These are phyloP conservation scores for Xylocampa areola DNA, from an alignment of 2,888 invertebrate genomes.

Conservation along the genomic window DNA sequence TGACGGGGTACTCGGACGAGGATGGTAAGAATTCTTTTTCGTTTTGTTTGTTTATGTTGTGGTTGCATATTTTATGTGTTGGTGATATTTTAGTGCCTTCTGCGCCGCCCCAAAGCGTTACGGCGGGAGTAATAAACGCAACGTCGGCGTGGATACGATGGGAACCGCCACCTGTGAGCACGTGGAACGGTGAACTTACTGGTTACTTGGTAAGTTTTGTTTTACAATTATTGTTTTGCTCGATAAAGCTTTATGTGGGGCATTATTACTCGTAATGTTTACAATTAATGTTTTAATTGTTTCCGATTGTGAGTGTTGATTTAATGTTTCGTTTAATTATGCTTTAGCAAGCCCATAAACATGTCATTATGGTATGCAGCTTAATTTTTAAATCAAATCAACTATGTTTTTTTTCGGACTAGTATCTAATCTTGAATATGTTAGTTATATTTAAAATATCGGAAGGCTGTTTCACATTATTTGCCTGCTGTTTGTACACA, in stretches of 20 bases:
- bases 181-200: constrained; percentile 94
- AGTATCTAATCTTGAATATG: too few relatives aligned
- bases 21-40: constrained; percentile 89
- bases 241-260: constrained; percentile 60
- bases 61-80: constrained; percentile 51
- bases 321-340: background rate
- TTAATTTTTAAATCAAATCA: too few relatives aligned
- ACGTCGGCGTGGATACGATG: constrained; percentile 95
- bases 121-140: constrained; percentile 94
- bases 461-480: background rate
- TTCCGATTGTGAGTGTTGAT: constrained; percentile 2
- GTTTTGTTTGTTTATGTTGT: constrained; percentile 47
- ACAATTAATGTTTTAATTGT: constrained; percentile 12
- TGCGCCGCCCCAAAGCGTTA: constrained; percentile 94
- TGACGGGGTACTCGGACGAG: constrained; percentile 95
- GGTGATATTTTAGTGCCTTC: constrained; percentile 92
- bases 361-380: too few relatives aligned
- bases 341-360: too few relatives aligned
- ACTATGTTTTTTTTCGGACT: too few relatives aligned
- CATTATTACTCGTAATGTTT: constrained; percentile 26
- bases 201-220: constrained; percentile 94
- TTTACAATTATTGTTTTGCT: constrained; percentile 57
- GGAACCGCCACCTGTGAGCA: constrained; percentile 93
- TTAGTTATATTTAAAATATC: too few relatives aligned
- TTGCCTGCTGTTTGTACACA: background rate